Evolutionary conservation across 2,888 invertebrate species (phyloP), one percentile per base, ranked within the genome.

Genomic region (Gibbula magus): DNA sequence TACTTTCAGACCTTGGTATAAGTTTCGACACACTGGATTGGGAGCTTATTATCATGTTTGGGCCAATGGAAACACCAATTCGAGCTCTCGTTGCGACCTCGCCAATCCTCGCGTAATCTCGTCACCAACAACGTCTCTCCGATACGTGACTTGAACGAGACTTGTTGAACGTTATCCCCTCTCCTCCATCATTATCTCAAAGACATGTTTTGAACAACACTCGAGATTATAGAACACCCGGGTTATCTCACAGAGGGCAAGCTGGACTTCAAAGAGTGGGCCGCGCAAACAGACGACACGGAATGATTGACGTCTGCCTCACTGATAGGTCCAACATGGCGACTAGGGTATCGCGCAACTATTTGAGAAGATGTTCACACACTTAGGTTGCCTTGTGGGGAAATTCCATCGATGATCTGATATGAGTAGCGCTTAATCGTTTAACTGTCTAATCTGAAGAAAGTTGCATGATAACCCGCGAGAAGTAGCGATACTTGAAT

Each of bases 141-240:
- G 61, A 61, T 61, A 61, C 61, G 61, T 61, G 61, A 61, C 61
- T 61, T 22, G 61, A 61, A n/a, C 61, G 61, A 61, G 61, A 25
- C 61, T 61, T 61, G 61, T 61, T 29, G 61, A 61, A 61, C 61
- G 29, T 61, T 61, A 61, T 61, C 61, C 61, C 25, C 25, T 29
- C 61, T 29, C 61, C 61, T 61, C 29, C 61, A 61, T 61, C 61
- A 61, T 25, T 61, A 61, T 61, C 61, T 61, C 61, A 2, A 13
- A 25, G 61, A 25, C 61, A 61, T 61, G 61, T 61, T 61, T 61
- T 61, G 25, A 61, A 29, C 61, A 61, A 29, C 61, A 29, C 61
- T 61, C 29, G 61, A 61, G 61, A 61, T 61, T 61, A 61, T 61
- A 18, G 29, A 29, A 61, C 61, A 61, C 29, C 61, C 61, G 61